Base-by-base conservation (phyloP, 2,888 invertebrate genomes). In the Phrixothrix hirtus region DNA sequence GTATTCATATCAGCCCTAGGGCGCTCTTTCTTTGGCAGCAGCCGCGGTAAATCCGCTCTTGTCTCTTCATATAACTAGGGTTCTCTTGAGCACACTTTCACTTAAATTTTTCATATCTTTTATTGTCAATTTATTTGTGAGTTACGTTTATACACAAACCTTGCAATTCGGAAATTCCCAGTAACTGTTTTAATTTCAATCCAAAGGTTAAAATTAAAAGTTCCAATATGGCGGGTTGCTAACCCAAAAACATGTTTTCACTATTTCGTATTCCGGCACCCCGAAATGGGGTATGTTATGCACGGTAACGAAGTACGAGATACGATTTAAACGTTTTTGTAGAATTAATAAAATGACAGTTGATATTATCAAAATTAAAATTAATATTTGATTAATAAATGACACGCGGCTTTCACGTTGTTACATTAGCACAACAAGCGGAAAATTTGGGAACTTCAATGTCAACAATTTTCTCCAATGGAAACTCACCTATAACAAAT, bases 1-100 rank as follows among this genome's bases (percentile, higher is more conserved):
- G 81, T 80, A 78, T 82, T 83, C 84, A 83, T 83, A 76, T 79
- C 76, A 78, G 78, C 78, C 79, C 80, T 79, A 79, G 80, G 80
- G 79, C 81, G 74, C 80, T 76, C 72, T 78, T 80, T 80, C 77
- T 70, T 72, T 72, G 65, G 82, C 79, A 81, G 79, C 79, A 80
- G 81, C 82, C 81, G 80, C 82, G 81, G 80, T 80, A 78, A 68
- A 68, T 68, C 66, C 62, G 62, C 57, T 66, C 68, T 64, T 63
- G 67, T 60, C 64, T 70, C 72, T 73, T 69, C 75, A 76, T 75
- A 75, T 71, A 74, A 73, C 72, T 68, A 71, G 64, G 59, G 68
- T 66, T 66, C 67, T 68, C 71, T 67, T 69, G 66, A 69, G 71
- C 68, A 66, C 67, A 70, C 71, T 62, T 62, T 58, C 68, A 63